phyloP scores from a whole-genome alignment of 2,797 vertebrate genomes.

The Manis crassicaudata region DNA sequence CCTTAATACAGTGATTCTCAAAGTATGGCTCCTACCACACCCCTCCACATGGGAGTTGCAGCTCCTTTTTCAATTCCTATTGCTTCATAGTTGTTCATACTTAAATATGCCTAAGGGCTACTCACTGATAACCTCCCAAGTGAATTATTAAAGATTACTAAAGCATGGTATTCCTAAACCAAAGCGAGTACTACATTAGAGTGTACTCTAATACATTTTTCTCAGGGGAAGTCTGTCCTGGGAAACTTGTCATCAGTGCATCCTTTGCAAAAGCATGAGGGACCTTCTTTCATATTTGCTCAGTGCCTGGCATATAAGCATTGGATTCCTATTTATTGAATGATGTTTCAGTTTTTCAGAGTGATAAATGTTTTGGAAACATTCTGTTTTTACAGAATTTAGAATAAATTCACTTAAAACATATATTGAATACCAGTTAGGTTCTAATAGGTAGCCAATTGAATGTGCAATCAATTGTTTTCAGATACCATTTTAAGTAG shows the following conservation, averaged over 20 bases:
- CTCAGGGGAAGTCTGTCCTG: background rate
- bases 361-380: conserved; percentile 19
- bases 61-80: background rate
- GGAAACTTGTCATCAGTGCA: background rate
- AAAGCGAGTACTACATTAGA: background rate
- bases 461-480: conserved; percentile 1
- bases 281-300: background rate
- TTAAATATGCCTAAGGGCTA: background rate
- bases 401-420: conserved; percentile 49
- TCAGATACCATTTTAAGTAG: conserved; percentile 48
- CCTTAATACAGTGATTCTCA: background rate
- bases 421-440: conserved; percentile 12
- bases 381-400: conserved; percentile 44
- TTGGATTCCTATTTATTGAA: conserved; percentile 24
- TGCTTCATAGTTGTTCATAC: conserved; percentile 37
- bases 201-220: conserved; percentile 3
- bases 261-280: background rate
- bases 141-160: conserved; percentile 47
- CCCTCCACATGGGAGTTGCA: conserved; percentile 5
- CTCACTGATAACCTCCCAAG: conserved; percentile 30
- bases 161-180: conserved; percentile 29
- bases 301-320: background rate
- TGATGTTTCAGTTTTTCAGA: conserved; percentile 39
- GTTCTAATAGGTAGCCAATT: background rate
- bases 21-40: background rate